phyloP scores from a whole-genome alignment of 2,797 vertebrate genomes.

The Pseudomugil tenellus region DNA sequence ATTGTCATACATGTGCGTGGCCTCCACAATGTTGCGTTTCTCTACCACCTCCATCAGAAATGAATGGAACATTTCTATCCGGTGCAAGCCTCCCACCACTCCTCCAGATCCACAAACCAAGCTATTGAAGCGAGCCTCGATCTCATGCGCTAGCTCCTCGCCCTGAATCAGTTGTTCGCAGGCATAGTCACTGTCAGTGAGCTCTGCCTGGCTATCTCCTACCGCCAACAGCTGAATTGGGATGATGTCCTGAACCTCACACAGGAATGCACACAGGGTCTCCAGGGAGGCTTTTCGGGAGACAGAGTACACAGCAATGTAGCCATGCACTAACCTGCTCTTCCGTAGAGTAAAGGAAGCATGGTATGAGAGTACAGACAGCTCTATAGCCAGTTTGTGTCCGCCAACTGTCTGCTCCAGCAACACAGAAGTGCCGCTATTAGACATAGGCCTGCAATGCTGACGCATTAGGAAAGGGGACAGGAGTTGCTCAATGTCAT shows the following conservation, averaged over 20 bases:
- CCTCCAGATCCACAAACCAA: slow-evolving; percentile 86
- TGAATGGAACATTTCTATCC: slow-evolving; percentile 90
- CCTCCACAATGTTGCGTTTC: slow-evolving; percentile 93
- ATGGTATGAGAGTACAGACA: slow-evolving; percentile 93
- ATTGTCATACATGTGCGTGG: slow-evolving; percentile 95
- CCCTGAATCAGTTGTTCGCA: slow-evolving; percentile 91
- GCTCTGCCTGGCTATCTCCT: slow-evolving; percentile 85
- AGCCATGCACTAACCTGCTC: slow-evolving; percentile 93
- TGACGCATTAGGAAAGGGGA: slow-evolving; percentile 89
- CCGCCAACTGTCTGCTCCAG: slow-evolving; percentile 87
- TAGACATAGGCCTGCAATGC: slow-evolving; percentile 86
- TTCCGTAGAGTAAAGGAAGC: slow-evolving; percentile 93
- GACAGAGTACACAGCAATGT: slow-evolving; percentile 94
- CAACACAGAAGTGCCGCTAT: slow-evolving; percentile 86
- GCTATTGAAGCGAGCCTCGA: slow-evolving; percentile 89
- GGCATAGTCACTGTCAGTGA: slow-evolving; percentile 87
- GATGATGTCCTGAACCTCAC: slow-evolving; percentile 96
- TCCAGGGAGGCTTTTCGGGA: slow-evolving; percentile 91
- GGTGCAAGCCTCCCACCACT: slow-evolving; percentile 84
- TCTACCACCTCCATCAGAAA: slow-evolving; percentile 95
- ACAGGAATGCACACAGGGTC: slow-evolving; percentile 93
- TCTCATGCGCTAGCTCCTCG: slow-evolving; percentile 95
- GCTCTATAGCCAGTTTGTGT: slow-evolving; percentile 88
- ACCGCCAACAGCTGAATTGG: slow-evolving; percentile 93
- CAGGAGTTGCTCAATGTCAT: slow-evolving; percentile 90